Base-by-base conservation (phyloP, 2,888 invertebrate genomes). In the Acrobeloides nanus region DNA sequence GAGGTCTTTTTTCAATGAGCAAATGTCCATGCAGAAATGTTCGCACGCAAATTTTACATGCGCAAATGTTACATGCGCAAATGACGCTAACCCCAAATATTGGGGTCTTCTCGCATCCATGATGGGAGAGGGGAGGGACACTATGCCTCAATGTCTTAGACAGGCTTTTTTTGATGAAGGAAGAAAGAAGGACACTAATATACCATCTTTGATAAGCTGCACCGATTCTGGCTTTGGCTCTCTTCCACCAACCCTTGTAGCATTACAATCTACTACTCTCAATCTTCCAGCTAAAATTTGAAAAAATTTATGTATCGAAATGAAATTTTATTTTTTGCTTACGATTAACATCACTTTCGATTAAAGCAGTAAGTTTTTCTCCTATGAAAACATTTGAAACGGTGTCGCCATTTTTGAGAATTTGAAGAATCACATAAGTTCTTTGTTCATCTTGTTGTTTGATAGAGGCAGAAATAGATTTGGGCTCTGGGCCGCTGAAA, bases 321-420 rank as follows among this genome's bases (percentile, higher is more conserved):
- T 35, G 21, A 18, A 10, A 20, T 6, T 52, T 33, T 26, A 31
- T 6, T 48, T 34, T 51, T 31, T 27, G 7, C 15, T 48, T 12
- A 57, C 62, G 49, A 17, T 63, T 52, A 3, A 59, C 38, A 44
- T 59, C 57, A 33, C 62, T 66, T 34, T 65, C 55, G n/a, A 72
- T 59, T 8, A 61, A 51, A 2, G 71, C 65, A 5, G 57, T 53
- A 24, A 72, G 46, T 23, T 56, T 51, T 46, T 72, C 72, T 10
- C 72, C 72, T 8, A 72, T 63, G 24, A 59, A 62, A 25, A 70
- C 72, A 46, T 64, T 68, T 27, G 57, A 61, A 1, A 72, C 68
- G 12, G 57, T 54, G 21, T 56, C 50, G 3, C 61, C 62, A 45
- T 64, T 54, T 31, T 59, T 58, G 31, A 65, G 55, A n/a, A 72